Evolutionary conservation across 2,113 vertebrate species (phyloP).

Genomic region (Anolis carolinensis): DNA sequence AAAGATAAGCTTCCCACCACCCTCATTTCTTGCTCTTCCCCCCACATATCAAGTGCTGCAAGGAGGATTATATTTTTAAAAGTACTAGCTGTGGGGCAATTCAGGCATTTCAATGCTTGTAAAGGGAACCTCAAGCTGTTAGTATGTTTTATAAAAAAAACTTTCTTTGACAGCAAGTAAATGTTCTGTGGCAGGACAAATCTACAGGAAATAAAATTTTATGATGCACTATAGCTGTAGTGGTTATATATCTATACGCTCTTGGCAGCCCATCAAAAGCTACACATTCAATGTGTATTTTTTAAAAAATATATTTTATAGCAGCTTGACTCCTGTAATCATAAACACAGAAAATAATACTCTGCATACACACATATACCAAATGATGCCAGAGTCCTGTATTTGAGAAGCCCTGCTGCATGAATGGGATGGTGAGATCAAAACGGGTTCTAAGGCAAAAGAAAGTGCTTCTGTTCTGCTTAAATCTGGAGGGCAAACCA

Average conservation of each 20-base stretch:
- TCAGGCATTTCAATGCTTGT: constrained; percentile 54
- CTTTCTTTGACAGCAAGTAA: constrained; percentile 68
- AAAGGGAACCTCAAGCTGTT: constrained; percentile 57
- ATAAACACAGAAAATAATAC: constrained; percentile 52
- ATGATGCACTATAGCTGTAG: constrained; percentile 53
- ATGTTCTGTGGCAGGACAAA: constrained; percentile 72
- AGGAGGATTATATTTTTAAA: constrained; percentile 45
- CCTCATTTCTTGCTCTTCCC: not conserved
- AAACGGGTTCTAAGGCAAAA: constrained; percentile 39
- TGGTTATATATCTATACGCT: constrained; percentile 57
- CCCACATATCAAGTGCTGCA: constrained; percentile 54
- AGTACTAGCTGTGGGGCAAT: constrained; percentile 52
- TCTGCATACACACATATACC: not conserved
- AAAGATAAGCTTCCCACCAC: constrained; percentile 46
- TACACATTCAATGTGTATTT: constrained; percentile 9
- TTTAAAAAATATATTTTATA: constrained; percentile 56
- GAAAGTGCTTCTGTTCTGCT: not conserved
- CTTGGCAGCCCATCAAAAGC: constrained; percentile 66
- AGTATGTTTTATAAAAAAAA: constrained; percentile 36
- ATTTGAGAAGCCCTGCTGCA: not conserved
- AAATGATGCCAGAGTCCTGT: constrained; percentile 45
- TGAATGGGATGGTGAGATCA: constrained; percentile 27
- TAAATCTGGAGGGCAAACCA: constrained; percentile 32
- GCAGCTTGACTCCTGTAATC: constrained; percentile 63
- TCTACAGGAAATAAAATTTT: constrained; percentile 71